These are phyloP conservation scores for Cinara cedri DNA, from an alignment of 2,888 invertebrate genomes.

Conservation along the genomic window DNA sequence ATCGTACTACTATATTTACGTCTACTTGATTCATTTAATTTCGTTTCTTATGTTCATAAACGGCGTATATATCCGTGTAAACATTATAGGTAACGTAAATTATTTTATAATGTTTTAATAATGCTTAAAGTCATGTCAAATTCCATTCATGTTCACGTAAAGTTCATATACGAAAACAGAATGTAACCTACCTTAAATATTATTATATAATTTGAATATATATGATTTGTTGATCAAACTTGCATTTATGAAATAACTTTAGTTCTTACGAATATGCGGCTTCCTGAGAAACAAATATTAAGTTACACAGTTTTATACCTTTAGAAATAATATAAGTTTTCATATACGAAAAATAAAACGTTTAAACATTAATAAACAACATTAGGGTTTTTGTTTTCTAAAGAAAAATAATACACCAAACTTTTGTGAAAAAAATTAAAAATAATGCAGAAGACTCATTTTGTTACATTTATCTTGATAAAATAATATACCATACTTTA, in stretches of 20 bases:
- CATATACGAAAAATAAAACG: not conserved
- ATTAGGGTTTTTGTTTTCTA: not conserved
- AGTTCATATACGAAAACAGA: not conserved
- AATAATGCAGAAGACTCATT: not conserved
- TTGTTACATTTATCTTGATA: not conserved
- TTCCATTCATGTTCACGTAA: not conserved
- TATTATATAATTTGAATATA: not conserved
- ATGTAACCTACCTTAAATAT: not conserved
- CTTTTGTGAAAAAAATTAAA: not conserved
- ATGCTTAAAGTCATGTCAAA: not conserved
- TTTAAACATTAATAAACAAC: slow-evolving; percentile 3
- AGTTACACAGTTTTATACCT: not conserved
- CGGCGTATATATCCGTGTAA: no score
- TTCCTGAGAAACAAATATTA: not conserved
- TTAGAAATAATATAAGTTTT: not conserved
- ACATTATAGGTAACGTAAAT: no score
- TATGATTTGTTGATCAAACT: not conserved
- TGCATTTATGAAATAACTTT: not conserved
- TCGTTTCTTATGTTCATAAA: no score
- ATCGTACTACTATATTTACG: no score
- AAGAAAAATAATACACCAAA: not conserved
- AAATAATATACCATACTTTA: no score
- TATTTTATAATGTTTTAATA: no score
- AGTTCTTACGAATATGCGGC: not conserved
- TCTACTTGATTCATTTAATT: no score